A percentile compares a stretch with the other conserved stretches of the same genome.
These are phyloP conservation scores for Seladonia tumulorum DNA, from an alignment of 2,888 invertebrate species.

Conservation along the genomic window DNA sequence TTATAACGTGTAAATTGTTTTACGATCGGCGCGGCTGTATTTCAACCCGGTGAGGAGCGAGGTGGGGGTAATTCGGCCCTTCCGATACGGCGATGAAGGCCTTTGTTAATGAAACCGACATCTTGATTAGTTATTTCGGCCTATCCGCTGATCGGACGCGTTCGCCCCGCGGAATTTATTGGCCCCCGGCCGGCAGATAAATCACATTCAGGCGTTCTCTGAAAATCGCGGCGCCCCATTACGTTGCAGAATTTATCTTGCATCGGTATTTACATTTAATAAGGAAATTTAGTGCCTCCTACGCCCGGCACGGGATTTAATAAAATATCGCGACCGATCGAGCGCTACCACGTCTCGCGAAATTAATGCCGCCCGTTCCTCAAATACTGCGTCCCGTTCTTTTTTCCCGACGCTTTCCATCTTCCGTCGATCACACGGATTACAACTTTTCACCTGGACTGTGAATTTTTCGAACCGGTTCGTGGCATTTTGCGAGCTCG, in stretches of 20 bases:
- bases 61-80: neutral
- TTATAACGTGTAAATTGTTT: slow-evolving; percentile 63
- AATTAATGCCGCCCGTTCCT: slow-evolving; percentile 23
- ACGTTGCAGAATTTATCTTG: slow-evolving; percentile 42
- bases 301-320: slow-evolving; percentile 38
- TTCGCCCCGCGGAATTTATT: slow-evolving; percentile 57
- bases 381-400: neutral
- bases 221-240: slow-evolving; percentile 45
- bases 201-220: slow-evolving; percentile 57
- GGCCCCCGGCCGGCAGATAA: slow-evolving; percentile 49
- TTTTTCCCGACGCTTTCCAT: neutral
- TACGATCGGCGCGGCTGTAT: slow-evolving; percentile 50
- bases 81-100: slow-evolving; percentile 58
- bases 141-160: slow-evolving; percentile 55
- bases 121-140: slow-evolving; percentile 68
- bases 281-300: slow-evolving; percentile 47
- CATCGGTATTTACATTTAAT: slow-evolving; percentile 58
- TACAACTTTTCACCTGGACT: neutral
- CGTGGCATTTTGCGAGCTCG: too few relatives aligned
- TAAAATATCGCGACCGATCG: slow-evolving; percentile 27
- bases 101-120: slow-evolving; percentile 67
- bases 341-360: neutral
- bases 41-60: slow-evolving; percentile 29
- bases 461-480: neutral
- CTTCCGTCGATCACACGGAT: neutral